These are phyloP conservation scores for Tenthredo notha DNA, from an alignment of 2,888 invertebrate species.

Conservation along the genomic window DNA sequence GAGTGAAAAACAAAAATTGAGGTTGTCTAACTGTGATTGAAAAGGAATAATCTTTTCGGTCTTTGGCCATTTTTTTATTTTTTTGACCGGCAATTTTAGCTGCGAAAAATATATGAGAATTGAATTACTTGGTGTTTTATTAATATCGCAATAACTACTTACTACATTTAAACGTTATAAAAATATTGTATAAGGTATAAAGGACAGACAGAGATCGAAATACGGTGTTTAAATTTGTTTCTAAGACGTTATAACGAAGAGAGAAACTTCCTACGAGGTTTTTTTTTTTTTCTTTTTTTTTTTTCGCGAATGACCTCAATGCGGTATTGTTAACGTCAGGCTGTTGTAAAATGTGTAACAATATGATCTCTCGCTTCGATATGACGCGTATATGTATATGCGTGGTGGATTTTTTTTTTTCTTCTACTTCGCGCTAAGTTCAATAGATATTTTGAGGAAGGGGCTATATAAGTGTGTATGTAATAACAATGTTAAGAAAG, in stretches of 20 bases:
- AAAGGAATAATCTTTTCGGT: neutral
- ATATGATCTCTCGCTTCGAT: neutral
- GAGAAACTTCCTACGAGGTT: conserved; percentile 27
- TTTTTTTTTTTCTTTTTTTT: too few relatives aligned
- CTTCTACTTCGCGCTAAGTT: neutral
- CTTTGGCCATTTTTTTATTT: neutral
- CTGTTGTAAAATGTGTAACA: conserved; percentile 35
- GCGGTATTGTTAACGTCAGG: conserved; percentile 37
- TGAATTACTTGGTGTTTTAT: neutral
- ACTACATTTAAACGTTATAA: neutral
- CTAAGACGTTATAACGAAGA: neutral
- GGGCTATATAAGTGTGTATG: neutral
- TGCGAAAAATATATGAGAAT: too few relatives aligned
- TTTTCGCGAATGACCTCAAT: conserved; percentile 34
- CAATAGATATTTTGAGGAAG: neutral
- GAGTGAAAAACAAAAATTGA: neutral
- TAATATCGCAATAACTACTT: conserved; percentile 6
- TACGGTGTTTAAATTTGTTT: neutral
- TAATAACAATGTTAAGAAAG: neutral
- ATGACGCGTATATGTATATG: neutral
- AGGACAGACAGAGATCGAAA: conserved; percentile 13
- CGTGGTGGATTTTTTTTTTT: too few relatives aligned
- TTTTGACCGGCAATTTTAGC: neutral
- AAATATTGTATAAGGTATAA: neutral
- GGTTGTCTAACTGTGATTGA: neutral